Percentiles rank a stretch among this genome's conserved stretches.
phyloP scores from a whole-genome alignment of 2,888 invertebrate genomes.

The Leptinotarsa peninsularis region DNA sequence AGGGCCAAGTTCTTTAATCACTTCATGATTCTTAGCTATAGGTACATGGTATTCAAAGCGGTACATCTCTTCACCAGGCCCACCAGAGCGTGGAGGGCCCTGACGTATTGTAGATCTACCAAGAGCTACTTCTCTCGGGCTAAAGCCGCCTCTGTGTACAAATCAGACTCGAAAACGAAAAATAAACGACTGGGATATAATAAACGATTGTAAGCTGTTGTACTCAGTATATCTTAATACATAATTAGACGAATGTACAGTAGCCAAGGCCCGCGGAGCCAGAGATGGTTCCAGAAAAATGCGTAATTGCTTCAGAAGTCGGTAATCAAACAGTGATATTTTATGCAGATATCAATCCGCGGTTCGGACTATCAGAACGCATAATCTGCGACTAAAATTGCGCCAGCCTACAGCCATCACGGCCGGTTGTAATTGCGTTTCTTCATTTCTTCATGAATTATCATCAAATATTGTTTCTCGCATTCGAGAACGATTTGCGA shows the following conservation, averaged over 20 bases:
- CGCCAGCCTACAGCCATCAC: constrained; percentile 59
- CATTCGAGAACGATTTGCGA: constrained; percentile 44
- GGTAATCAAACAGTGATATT: constrained; percentile 62
- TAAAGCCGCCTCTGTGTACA: constrained; percentile 41
- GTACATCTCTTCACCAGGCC: background rate
- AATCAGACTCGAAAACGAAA: constrained; percentile 49
- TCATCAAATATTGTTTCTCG: constrained; percentile 42
- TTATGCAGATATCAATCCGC: constrained; percentile 59
- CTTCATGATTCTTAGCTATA: too few species aligned
- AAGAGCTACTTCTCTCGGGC: background rate
- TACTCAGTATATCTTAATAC: constrained; percentile 32
- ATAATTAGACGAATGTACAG: constrained; percentile 58
- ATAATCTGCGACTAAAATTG: constrained; percentile 57
- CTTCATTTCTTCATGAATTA: constrained; percentile 48
- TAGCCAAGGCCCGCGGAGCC: constrained; percentile 51
- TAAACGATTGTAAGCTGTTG: constrained; percentile 53
- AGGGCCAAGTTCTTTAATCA: too few species aligned
- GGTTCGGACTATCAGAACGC: constrained; percentile 57
- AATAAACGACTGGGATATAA: constrained; percentile 53
- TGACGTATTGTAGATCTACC: too few species aligned
- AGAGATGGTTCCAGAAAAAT: constrained; percentile 51
- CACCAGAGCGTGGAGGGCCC: too few species aligned
- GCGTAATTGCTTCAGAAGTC: constrained; percentile 59
- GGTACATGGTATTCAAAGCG: too few species aligned
- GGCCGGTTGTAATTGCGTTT: constrained; percentile 47